Evolutionary conservation across 2,113 vertebrate species (phyloP).

Genomic region (human (Homo sapiens)): DNA sequence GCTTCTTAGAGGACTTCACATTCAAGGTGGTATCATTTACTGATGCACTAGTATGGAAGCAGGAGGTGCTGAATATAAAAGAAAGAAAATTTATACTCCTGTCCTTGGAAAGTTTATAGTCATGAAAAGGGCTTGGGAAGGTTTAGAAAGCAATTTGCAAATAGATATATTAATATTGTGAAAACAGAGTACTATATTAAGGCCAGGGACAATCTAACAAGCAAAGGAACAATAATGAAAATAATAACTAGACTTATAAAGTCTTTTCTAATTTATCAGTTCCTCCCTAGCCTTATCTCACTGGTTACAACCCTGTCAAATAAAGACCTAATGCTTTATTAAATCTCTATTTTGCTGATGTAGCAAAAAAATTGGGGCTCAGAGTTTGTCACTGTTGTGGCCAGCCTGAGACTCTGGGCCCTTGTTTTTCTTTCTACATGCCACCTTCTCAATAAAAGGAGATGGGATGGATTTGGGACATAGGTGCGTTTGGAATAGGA

Average conservation of each 20-base stretch:
- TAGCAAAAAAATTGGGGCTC: background rate
- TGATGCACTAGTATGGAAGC: background rate
- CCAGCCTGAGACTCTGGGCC: background rate
- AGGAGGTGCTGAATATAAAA: conserved; percentile 24
- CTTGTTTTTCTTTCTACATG: background rate
- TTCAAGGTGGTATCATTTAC: background rate
- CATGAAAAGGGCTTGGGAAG: conserved; percentile 48
- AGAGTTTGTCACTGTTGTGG: background rate
- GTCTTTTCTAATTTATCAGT: conserved; percentile 59
- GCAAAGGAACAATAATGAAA: conserved; percentile 70
- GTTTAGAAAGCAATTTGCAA: conserved; percentile 69
- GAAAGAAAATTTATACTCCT: conserved; percentile 37
- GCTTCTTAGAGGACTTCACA: conserved; percentile 24
- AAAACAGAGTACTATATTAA: conserved; percentile 48
- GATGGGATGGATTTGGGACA: background rate
- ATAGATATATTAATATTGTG: conserved; percentile 54
- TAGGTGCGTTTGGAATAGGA: background rate
- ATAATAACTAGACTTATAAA: conserved; percentile 20
- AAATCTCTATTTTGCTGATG: background rate
- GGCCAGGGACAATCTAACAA: conserved; percentile 39
- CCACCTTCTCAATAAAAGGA: background rate
- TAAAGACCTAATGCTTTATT: conserved; percentile 27
- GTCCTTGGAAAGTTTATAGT: conserved; percentile 56
- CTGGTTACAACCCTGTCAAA: background rate
- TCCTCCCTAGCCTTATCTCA: background rate